Conservation (phyloP, 2,888 invertebrate genomes). For the Yponomeuta evonymella region DNA sequence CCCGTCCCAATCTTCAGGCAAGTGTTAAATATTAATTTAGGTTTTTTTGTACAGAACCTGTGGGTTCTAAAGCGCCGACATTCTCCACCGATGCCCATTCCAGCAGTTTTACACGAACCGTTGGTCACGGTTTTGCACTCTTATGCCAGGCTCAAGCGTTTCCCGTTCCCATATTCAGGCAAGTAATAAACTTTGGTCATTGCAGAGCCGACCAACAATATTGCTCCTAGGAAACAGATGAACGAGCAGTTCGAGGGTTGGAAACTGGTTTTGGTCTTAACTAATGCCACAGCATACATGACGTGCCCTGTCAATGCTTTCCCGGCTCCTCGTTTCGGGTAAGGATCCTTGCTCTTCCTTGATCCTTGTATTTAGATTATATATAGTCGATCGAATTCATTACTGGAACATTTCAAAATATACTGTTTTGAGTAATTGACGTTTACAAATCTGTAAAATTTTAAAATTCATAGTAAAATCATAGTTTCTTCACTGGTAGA, state of each 20-base stretch:
- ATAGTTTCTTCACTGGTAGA: no score
- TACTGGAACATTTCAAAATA: no score
- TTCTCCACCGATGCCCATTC: slow-evolving; percentile 52
- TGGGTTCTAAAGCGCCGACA: slow-evolving; percentile 44
- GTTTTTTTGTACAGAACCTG: slow-evolving; percentile 21
- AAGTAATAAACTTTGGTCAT: slow-evolving; percentile 35
- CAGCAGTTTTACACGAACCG: slow-evolving; percentile 42
- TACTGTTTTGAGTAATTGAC: no score
- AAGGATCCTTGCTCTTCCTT: slow-evolving; percentile 26
- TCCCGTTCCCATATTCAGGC: slow-evolving; percentile 69
- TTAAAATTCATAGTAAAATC: no score
- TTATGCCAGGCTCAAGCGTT: slow-evolving; percentile 77
- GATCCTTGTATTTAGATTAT: no score
- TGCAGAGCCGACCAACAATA: slow-evolving; percentile 77
- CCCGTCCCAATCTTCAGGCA: slow-evolving; percentile 50
- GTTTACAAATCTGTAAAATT: no score
- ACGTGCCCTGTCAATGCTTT: slow-evolving; percentile 78
- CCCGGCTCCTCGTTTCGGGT: slow-evolving; percentile 76
- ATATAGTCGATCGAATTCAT: no score
- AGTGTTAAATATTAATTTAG: background rate
- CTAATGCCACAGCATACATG: slow-evolving; percentile 68
- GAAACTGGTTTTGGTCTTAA: slow-evolving; percentile 76
- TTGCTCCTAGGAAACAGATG: slow-evolving; percentile 75
- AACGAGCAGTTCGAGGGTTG: slow-evolving; percentile 79
- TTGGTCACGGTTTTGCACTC: slow-evolving; percentile 45